Conservation (phyloP, 2,888 invertebrate genomes). For the Patella pellucida region DNA sequence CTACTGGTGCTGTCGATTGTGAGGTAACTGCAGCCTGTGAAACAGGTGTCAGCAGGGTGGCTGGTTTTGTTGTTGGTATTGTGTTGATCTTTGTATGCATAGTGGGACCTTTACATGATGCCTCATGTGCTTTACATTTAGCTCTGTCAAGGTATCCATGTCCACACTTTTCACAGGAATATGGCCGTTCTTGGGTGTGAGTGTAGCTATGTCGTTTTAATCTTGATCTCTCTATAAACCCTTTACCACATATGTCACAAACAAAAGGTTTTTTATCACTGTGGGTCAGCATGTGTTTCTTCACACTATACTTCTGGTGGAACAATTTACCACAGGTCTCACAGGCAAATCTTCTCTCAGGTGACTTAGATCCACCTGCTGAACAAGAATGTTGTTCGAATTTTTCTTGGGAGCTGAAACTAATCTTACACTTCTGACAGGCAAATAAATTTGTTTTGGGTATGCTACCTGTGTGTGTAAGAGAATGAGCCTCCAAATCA, state of each 20-base stretch:
- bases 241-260: conserved; percentile 3
- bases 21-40: neutral
- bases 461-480: conserved; percentile 2
- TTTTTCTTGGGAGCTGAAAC: neutral
- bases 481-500: conserved; percentile 10
- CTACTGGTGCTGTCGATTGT: neutral
- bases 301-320: conserved; percentile 2
- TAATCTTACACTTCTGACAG: conserved; percentile 1
- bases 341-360: neutral
- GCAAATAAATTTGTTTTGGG: conserved; percentile 1
- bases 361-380: neutral
- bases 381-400: neutral
- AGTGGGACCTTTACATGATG: neutral
- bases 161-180: conserved; percentile 3
- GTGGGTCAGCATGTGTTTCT: conserved; percentile 6
- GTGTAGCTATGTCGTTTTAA: conserved; percentile 10
- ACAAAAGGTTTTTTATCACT: conserved; percentile 9
- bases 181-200: conserved; percentile 2
- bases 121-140: conserved; percentile 9
- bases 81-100: conserved; percentile 9
- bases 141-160: conserved; percentile 1
- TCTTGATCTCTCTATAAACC: conserved; percentile 6
- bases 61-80: conserved; percentile 1
- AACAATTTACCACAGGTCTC: conserved; percentile 5
- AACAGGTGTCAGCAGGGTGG: neutral